Percentiles rank a stretch among this genome's conserved stretches.
phyloP scores from a whole-genome alignment of 1,140 invertebrate species.

The Bombyx mori region DNA sequence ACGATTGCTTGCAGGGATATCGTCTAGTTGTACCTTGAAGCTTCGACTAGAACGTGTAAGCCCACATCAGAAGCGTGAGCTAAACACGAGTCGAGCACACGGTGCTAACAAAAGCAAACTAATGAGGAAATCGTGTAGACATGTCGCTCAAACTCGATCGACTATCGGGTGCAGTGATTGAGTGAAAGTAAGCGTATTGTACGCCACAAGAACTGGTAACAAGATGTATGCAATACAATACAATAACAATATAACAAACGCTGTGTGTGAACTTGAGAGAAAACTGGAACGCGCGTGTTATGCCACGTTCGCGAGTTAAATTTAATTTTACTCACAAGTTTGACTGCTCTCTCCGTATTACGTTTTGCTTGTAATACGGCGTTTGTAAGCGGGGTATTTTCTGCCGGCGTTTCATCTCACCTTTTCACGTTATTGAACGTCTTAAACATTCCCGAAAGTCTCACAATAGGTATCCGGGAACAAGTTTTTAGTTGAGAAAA shows the following conservation, averaged over 20 bases:
- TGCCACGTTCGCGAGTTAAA: conserved; percentile 2
- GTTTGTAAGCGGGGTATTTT: no score
- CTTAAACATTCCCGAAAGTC: no score
- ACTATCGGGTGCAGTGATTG: conserved; percentile 38
- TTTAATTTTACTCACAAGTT: conserved; percentile 9
- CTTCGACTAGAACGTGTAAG: conserved; percentile 23
- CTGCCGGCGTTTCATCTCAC: no score
- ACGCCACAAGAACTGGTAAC: conserved; percentile 2
- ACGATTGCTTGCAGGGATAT: conserved; percentile 1
- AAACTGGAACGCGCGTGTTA: conserved; percentile 8
- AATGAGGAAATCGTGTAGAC: conserved; percentile 33
- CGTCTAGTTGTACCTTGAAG: conserved; percentile 9
- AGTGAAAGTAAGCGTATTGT: conserved; percentile 46
- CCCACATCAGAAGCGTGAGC: conserved; percentile 1
- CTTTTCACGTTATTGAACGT: no score
- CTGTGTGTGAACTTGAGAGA: conserved; percentile 14
- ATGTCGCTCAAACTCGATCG: conserved; percentile 7
- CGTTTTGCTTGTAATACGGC: conserved; percentile 1
- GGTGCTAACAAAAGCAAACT: conserved; percentile 44
- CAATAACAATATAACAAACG: conserved; percentile 15
- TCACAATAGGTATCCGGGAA: no score
- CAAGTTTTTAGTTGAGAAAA: no score
- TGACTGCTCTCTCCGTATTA: conserved; percentile 5
- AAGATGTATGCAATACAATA: conserved; percentile 9
- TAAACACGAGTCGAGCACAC: conserved; percentile 7